A percentile compares a stretch with the other conserved stretches of the same genome.
Conservation (phyloP, 2,797 vertebrate genomes). For the Triplophysa bombifrons region DNA sequence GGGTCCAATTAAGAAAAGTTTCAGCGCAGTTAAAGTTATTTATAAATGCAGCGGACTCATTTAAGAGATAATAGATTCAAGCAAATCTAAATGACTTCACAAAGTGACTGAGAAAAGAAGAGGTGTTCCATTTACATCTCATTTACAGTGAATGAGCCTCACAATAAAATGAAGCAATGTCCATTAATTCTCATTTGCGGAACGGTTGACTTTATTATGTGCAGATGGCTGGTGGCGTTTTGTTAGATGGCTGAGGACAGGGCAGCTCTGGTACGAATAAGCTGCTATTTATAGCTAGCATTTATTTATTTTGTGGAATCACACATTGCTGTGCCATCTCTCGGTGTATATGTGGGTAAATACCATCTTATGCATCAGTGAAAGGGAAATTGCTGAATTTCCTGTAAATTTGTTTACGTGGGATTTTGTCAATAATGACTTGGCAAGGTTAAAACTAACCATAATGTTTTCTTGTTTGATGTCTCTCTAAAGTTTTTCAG, state of each 20-base stretch:
- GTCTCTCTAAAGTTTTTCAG: neutral
- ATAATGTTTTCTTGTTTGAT: neutral
- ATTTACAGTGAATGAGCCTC: conserved; percentile 19
- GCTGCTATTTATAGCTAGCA: conserved; percentile 48
- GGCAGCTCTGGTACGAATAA: conserved; percentile 28
- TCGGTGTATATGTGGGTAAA: conserved; percentile 63
- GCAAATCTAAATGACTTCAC: conserved; percentile 18
- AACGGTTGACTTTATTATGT: conserved; percentile 20
- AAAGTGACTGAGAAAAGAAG: conserved; percentile 17
- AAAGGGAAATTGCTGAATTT: conserved; percentile 64
- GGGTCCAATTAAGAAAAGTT: conserved; percentile 8
- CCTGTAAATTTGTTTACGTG: conserved; percentile 30
- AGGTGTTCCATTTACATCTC: conserved; percentile 27
- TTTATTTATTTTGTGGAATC: conserved; percentile 66
- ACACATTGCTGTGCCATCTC: conserved; percentile 66
- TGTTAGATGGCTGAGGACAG: conserved; percentile 40
- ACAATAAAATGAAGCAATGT: conserved; percentile 31
- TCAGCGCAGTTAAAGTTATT: neutral
- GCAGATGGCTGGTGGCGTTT: conserved; percentile 16
- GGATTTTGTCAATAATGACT: conserved; percentile 33
- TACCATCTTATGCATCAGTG: conserved; percentile 44
- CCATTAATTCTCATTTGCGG: conserved; percentile 39
- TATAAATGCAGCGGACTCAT: conserved; percentile 13
- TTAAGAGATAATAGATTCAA: conserved; percentile 27
- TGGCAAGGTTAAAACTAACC: neutral